Evolutionary conservation across 2,888 invertebrate species (phyloP), one percentile per base, ranked within the genome.

Genomic region (Parochlus steinenii): DNA sequence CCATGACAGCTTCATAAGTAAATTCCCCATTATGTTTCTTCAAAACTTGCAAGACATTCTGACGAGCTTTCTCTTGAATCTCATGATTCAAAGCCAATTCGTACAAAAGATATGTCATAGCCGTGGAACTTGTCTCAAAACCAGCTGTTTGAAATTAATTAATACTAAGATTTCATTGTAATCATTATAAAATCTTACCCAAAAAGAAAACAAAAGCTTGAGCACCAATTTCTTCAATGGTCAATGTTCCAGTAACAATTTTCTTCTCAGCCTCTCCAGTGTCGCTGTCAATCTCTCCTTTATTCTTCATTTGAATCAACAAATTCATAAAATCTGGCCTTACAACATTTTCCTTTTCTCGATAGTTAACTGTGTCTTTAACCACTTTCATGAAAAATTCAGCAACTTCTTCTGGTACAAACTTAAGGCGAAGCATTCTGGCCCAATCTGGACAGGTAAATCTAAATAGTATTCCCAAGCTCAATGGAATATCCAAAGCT

Each of bases 91-190:
- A 42, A 0, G 69, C 69, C 31, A 71, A 46, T 42, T 65, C 62
- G 43, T 66, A 68, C 0, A 65, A 56, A 1, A 63, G 61, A 38
- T 65, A 67, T 43, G 65, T 62, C 2, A 69, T 59, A 0, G 67
- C 62, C 0, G 67, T 62, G 0, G 70, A 66, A 0, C 69, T 67
- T 0, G 70, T 70, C 49, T 71, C 70, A 43, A 67, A 70, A 0
- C 71, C 71, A n/a, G 68, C 71, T n/a, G n/a, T 10, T 66, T 51
- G 55, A 69, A 64, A 46, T 70, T 70, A n/a, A 68, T n/a, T n/a
- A n/a, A n/a, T 45, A n/a, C n/a, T n/a, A n/a, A n/a, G n/a, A n/a
- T n/a, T n/a, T n/a, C n/a, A n/a, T n/a, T n/a, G n/a, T n/a, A n/a
- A n/a, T n/a, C n/a, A n/a, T n/a, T n/a, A n/a, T n/a, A n/a, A n/a